Base-by-base conservation (phyloP, 2,888 invertebrate species). In the Sipha maydis region DNA sequence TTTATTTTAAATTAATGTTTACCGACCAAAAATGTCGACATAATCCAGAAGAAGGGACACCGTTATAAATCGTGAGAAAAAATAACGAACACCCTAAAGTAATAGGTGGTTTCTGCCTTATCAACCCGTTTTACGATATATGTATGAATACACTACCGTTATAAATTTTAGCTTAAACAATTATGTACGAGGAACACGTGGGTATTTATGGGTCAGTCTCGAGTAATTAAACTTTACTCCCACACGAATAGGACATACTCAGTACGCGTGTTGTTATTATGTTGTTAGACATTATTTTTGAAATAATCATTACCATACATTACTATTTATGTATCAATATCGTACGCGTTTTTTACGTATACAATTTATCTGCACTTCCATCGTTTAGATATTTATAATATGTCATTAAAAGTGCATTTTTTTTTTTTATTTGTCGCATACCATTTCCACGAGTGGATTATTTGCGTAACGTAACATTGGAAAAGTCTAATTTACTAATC, bases 11-110 rank as follows among this genome's bases (percentile, higher is more conserved):
- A 79, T 38, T 19, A 61, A 67, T 67, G 61, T 67, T 61, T 28
- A 67, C 80, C 80, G 67, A 38, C 67, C 14, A 31, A 8, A 56
- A 78, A 34, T n/a, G 8, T 79, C 19, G 67, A 80, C 80, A 41
- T 61, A 48, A 54, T 54, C 83, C 73, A 83, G 73, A 83, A 67
- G 67, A 67, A 82, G 80, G 67, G 67, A 69, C 79, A 31, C n/a
- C 38, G 5, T 38, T 48, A 54, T 28, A 61, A 56, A 56, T 56
- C 28, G 34, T 56, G 79, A 34, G 79, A 61, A 79, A 79, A 31
- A 61, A 61, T 61, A 61, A 61, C 61, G 61, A 61, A 61, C 25
- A 34, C 61, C 56, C 79, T 25, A 14, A 61, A 79, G 61, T 28
- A 25, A 28, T 48, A 34, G 5, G 17, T 14, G 28, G 9, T 41